These are phyloP conservation scores for Syrphus vitripennis DNA, from an alignment of 2,888 invertebrate genomes.

Conservation along the genomic window DNA sequence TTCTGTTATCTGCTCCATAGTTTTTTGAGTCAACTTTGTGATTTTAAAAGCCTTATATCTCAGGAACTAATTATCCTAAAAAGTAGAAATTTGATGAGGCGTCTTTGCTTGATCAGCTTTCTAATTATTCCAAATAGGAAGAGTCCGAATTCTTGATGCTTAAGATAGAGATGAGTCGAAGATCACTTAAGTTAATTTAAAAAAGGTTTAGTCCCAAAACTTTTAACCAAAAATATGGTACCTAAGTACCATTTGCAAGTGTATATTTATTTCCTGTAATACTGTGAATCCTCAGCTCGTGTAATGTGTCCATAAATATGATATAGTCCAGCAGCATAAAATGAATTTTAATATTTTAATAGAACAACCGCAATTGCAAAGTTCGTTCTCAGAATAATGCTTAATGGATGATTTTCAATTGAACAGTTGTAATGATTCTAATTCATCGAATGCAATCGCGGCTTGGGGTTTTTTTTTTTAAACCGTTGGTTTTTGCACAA, in stretches of 20 bases:
- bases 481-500: constrained; percentile 19
- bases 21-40: too few relatives aligned
- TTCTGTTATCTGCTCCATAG: too few relatives aligned
- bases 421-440: constrained; percentile 45
- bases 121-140: too few relatives aligned
- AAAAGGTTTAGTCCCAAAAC: too few relatives aligned
- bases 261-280: neutral
- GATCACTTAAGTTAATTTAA: too few relatives aligned
- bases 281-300: constrained; percentile 21
- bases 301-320: constrained; percentile 18
- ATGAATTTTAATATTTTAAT: constrained; percentile 60
- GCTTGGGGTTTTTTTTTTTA: constrained; percentile 15
- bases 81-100: too few relatives aligned
- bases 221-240: too few relatives aligned
- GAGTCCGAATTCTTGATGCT: too few relatives aligned
- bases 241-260: neutral
- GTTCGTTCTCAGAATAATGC: constrained; percentile 57
- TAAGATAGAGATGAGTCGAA: too few relatives aligned
- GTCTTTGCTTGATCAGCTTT: too few relatives aligned
- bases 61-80: too few relatives aligned
- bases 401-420: constrained; percentile 69
- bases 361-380: constrained; percentile 57
- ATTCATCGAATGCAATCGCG: constrained; percentile 48
- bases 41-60: too few relatives aligned
- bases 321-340: neutral